phyloP scores from a whole-genome alignment of 1,140 invertebrate genomes.

The Eueides isabella region DNA sequence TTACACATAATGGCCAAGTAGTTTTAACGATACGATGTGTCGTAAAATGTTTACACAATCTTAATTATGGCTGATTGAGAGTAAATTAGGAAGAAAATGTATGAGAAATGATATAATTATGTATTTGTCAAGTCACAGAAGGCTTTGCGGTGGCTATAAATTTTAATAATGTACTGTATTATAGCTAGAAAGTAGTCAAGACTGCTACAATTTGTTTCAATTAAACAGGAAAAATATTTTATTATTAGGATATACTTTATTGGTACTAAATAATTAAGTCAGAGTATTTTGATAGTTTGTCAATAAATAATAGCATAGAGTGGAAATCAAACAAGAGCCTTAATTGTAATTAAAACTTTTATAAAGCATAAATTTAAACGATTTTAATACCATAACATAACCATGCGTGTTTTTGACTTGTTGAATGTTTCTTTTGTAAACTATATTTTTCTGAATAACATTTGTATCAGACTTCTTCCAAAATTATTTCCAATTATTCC shows the following conservation, averaged over 20 bases:
- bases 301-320: background rate
- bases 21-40: slow-evolving; percentile 33
- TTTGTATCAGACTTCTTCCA: background rate
- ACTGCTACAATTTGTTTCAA: slow-evolving; percentile 2
- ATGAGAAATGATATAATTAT: slow-evolving; percentile 28
- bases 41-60: slow-evolving; percentile 41
- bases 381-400: too few relatives aligned
- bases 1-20: slow-evolving; percentile 28
- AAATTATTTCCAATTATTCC: background rate
- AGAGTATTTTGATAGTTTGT: background rate
- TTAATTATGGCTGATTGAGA: slow-evolving; percentile 32
- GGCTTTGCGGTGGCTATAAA: slow-evolving; percentile 14
- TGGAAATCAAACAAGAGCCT: background rate
- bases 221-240: slow-evolving; percentile 5
- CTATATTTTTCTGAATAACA: background rate
- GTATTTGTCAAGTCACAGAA: slow-evolving; percentile 24
- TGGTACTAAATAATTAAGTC: background rate
- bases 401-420: background rate
- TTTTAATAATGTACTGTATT: slow-evolving; percentile 10
- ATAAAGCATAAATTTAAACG: too few relatives aligned
- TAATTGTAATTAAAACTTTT: background rate
- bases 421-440: background rate
- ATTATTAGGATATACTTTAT: slow-evolving; percentile 4
- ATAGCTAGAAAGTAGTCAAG: slow-evolving; percentile 9
- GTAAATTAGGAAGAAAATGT: slow-evolving; percentile 32